phyloP scores from a whole-genome alignment of 1,140 invertebrate species.

The Uloborus diversus region DNA sequence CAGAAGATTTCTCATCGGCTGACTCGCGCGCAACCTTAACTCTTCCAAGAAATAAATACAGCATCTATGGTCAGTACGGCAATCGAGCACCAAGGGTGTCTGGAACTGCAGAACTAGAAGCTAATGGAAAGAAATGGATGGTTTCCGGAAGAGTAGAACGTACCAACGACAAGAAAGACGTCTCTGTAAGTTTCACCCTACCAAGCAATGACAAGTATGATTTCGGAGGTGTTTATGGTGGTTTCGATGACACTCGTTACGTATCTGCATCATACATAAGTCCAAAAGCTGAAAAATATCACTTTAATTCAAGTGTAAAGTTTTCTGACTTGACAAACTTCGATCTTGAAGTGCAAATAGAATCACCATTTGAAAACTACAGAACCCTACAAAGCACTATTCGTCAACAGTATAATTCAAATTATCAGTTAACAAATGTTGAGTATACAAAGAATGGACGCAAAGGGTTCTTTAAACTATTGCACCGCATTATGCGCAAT shows the following conservation, averaged over 20 bases:
- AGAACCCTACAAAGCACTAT: constrained; percentile 45
- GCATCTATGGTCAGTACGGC: constrained; percentile 27
- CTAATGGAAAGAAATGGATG: constrained; percentile 13
- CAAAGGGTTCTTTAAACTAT: constrained; percentile 20
- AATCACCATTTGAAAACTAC: constrained; percentile 54
- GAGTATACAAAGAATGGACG: constrained; percentile 16
- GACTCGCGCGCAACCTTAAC: constrained; percentile 42
- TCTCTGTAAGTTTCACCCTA: not conserved
- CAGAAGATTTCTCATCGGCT: constrained; percentile 5
- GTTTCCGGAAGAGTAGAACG: constrained; percentile 10
- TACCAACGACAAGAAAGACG: not conserved
- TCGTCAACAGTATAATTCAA: not conserved
- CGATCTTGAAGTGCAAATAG: constrained; percentile 7
- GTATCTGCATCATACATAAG: constrained; percentile 16
- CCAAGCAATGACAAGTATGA: constrained; percentile 20
- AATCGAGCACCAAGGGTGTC: constrained; percentile 24
- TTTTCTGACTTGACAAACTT: not conserved
- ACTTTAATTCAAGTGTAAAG: not conserved
- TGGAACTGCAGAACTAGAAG: constrained; percentile 24
- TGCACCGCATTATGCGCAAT: constrained; percentile 9
- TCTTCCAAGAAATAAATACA: constrained; percentile 22
- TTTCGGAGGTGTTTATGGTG: constrained; percentile 8
- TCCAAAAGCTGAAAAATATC: constrained; percentile 7
- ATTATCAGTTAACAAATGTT: not conserved
- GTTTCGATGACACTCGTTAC: not conserved